Conservation (phyloP, 2,797 vertebrate genomes). For the Enteromius thamalakanensis region DNA sequence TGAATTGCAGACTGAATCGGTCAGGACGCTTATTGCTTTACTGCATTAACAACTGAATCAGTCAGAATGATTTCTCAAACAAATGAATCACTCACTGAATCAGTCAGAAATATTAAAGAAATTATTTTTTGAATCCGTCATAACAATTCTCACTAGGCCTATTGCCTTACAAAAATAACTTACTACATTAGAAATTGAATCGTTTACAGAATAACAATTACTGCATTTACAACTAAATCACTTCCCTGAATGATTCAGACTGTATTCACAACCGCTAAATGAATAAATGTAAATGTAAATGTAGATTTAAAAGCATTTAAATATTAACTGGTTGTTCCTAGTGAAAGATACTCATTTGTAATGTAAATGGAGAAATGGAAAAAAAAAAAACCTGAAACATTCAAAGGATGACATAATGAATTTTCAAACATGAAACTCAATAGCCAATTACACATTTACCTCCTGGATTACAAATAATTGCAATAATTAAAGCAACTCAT, state of each 20-base stretch:
- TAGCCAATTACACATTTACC: conserved; percentile 9
- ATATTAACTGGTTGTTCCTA: background rate
- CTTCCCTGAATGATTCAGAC: background rate
- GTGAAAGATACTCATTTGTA: background rate
- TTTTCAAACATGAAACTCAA: conserved; percentile 26
- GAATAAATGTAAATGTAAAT: no score
- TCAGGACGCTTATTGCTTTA: background rate
- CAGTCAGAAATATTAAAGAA: background rate
- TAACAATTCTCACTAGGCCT: background rate
- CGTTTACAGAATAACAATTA: background rate
- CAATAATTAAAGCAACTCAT: conserved; percentile 32
- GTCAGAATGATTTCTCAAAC: background rate
- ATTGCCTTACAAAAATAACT: background rate
- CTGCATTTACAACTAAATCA: background rate
- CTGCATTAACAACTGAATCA: background rate
- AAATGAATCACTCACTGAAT: background rate
- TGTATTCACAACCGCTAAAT: no score
- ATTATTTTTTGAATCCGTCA: background rate
- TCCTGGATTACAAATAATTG: conserved; percentile 34
- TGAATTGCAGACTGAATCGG: background rate
- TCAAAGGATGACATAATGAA: background rate
- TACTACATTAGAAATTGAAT: no score
- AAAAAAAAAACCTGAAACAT: background rate
- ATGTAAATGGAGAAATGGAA: background rate
- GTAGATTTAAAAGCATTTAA: background rate